These are phyloP conservation scores for Falco concolor DNA, from an alignment of 2,797 vertebrate genomes.

Conservation along the genomic window DNA sequence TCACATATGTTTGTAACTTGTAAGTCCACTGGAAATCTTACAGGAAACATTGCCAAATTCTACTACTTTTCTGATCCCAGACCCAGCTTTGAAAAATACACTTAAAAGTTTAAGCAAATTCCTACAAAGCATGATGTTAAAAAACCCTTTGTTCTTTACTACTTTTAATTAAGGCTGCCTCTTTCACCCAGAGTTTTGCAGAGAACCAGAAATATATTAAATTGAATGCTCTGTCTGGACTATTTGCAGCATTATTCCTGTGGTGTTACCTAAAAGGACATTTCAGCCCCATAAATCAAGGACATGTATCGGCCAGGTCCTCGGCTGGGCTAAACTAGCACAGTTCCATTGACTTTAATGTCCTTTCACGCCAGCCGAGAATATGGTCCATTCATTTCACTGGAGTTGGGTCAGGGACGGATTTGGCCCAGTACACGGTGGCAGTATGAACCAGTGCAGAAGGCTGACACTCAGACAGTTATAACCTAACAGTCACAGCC, in stretches of 20 bases:
- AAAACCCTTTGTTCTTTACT: background rate
- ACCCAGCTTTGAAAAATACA: slow-evolving; percentile 26
- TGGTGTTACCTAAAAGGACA: slow-evolving; percentile 26
- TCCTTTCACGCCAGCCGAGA: background rate
- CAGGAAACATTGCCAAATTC: slow-evolving; percentile 58
- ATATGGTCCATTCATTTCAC: slow-evolving; percentile 42
- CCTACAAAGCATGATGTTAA: background rate
- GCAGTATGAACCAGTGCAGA: background rate
- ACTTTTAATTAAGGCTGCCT: slow-evolving; percentile 9
- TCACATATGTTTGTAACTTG: slow-evolving; percentile 24
- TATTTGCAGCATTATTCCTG: slow-evolving; percentile 9
- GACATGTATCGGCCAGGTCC: background rate
- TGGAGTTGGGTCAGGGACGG: background rate
- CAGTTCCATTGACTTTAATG: background rate
- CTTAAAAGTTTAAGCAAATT: slow-evolving; percentile 29
- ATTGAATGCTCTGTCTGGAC: background rate
- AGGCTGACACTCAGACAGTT: background rate
- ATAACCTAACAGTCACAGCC: background rate
- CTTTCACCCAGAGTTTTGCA: background rate
- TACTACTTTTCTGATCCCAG: slow-evolving; percentile 33
- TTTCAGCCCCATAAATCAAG: background rate
- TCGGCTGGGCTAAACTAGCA: background rate
- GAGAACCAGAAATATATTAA: background rate
- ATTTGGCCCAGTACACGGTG: background rate
- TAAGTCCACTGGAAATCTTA: slow-evolving; percentile 45